Evolutionary conservation across 2,113 vertebrate genomes (phyloP), one percentile per base, ranked within the genome.

Genomic region (Corapipo altera): DNA sequence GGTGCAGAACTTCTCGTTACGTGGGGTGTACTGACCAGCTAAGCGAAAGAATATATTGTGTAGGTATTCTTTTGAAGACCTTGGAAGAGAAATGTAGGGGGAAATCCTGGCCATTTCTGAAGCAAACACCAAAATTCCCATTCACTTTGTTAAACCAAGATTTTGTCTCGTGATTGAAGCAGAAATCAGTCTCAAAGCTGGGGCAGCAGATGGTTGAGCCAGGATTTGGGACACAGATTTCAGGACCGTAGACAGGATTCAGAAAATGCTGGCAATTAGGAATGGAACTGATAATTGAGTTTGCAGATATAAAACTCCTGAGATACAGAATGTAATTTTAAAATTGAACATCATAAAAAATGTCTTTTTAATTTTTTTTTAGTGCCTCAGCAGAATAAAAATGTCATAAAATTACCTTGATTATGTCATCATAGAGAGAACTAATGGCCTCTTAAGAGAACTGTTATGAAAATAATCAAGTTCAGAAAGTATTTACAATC

Each of bases 151-250:
- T n/a, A 91, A 89, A 71, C 11, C 6, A n/a, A 59, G 22, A 48
- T 59, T 70, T 80, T 13, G 33, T 46, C 28, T 43, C 0, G 0
- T 86, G 37, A 51, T 12, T 80, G 65, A 70, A 67, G 23, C 69
- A 84, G 58, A 92, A 90, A 61, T 69, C 24, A 44, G 19, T 91
- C 59, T 52, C 73, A 64, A 88, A 80, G 18, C 49, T 66, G 20
- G n/a, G 30, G n/a, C 26, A 80, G 75, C 79, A 88, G 67, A 92
- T 73, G 84, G n/a, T 26, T 66, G 43, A 92, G 32, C 9, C 33
- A 49, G 49, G 46, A 88, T 92, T 71, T 91, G 69, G 86, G 69
- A 65, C 73, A 70, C n/a, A 62, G 59, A 58, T 92, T 92, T 96
- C 4, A 2, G 32, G n/a, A 66, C 9, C 20, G 15, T 55, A 80